Base-by-base conservation (phyloP, 1,140 invertebrate genomes). In the Trissolcus basalis region DNA sequence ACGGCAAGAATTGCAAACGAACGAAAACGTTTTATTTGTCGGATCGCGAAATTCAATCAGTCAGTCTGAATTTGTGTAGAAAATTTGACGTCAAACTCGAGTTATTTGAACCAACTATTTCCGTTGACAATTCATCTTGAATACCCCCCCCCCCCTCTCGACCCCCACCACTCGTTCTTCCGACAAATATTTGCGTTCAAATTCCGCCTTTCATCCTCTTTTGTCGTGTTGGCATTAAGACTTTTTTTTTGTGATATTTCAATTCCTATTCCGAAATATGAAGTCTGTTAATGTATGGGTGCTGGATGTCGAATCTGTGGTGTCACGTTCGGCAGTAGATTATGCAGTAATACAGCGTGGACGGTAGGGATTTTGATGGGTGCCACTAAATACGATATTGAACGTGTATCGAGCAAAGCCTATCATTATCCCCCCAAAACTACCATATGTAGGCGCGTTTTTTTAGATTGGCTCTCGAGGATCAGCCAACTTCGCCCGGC, bases 371-470 rank as follows among this genome's bases (percentile, higher is more conserved):
- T 61, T 65, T 63, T 67, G 67, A 67, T 71, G 74, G 67, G 67
- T 61, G 60, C 67, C 55, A 71, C 61, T 70, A 77, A 77, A 70
- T 77, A 70, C 48, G 56, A 70, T 70, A 77, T 77, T 70, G 73
- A 77, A 77, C 67, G 73, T 70, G 67, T 77, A 77, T 77, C 19
- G 73, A 35, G 41, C 45, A 45, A 61, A 60, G 60, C 60, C 65
- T 70, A 67, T 77, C 74, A 77, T 77, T 77, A 77, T 74, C 53
- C 41, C n/a, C 54, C 45, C 51, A 44, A 69, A 64, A 74, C 70
- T 67, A 68, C 67, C 78, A 74, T 69, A 80, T 72, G 78, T 72
- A 71, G 70, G 50, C 67, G 50, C 58, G 78, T 75, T 73, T 77
- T n/a, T 75, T 80, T 61, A 68, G 63, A 76, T 80, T 74, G 75